Conservation (phyloP, 2,888 invertebrate species). For the Sminthurides aquaticus region DNA sequence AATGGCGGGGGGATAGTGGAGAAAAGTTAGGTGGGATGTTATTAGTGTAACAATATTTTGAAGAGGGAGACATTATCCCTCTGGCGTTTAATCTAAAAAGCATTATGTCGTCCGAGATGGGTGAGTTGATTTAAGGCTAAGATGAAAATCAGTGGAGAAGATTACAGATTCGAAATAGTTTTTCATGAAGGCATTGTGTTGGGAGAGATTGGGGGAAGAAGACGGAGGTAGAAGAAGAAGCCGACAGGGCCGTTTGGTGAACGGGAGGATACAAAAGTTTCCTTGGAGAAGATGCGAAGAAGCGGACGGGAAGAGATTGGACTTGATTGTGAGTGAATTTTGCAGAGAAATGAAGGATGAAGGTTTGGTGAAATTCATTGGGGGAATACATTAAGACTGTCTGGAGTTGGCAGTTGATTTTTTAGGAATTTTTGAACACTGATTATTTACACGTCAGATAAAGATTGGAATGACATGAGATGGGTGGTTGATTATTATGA, state of each 20-base stretch:
- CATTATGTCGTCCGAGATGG: background rate
- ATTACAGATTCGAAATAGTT: too few relatives aligned
- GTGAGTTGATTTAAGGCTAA: background rate
- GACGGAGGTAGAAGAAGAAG: too few relatives aligned
- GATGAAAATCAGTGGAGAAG: background rate
- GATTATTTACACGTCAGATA: slow-evolving; percentile 17
- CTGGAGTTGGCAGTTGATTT: background rate
- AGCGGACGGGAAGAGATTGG: too few relatives aligned
- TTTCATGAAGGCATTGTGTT: too few relatives aligned
- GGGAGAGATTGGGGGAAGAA: too few relatives aligned
- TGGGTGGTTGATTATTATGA: slow-evolving; percentile 13
- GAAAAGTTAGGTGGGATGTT: background rate
- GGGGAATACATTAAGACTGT: background rate
- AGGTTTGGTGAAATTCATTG: too few relatives aligned
- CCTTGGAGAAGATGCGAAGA: too few relatives aligned
- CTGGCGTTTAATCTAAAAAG: background rate
- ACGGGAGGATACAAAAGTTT: too few relatives aligned
- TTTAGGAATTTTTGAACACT: slow-evolving; percentile 1
- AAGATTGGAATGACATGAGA: slow-evolving; percentile 12
- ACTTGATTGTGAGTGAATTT: too few relatives aligned
- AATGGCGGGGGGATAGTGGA: background rate
- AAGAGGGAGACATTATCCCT: background rate
- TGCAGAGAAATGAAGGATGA: too few relatives aligned
- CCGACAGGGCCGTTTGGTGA: too few relatives aligned
- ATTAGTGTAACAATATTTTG: background rate